Percentiles rank a stretch among this genome's conserved stretches.
phyloP scores from a whole-genome alignment of 2,113 vertebrate genomes.

The Phocoena sinus region DNA sequence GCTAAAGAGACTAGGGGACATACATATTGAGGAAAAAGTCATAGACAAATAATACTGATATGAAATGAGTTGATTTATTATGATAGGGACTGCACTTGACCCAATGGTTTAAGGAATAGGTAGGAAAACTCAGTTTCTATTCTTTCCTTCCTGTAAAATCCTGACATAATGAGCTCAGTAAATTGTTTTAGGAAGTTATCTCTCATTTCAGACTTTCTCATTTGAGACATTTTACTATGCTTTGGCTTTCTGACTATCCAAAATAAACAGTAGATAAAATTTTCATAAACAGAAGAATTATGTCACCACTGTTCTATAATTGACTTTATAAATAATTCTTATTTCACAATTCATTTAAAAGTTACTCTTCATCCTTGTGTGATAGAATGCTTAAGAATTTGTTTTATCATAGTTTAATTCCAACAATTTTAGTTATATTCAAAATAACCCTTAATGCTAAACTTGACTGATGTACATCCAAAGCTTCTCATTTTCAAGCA shows the following conservation, averaged over 20 bases:
- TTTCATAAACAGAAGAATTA: background rate
- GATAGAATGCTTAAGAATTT: background rate
- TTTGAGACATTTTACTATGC: background rate
- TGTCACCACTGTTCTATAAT: background rate
- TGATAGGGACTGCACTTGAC: background rate
- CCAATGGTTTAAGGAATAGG: background rate
- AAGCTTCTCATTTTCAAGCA: background rate
- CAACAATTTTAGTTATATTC: background rate
- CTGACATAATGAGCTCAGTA: background rate
- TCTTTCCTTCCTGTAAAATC: background rate
- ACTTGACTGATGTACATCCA: background rate
- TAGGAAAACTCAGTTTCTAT: background rate
- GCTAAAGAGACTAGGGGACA: background rate
- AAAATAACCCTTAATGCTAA: background rate
- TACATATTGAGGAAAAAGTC: background rate
- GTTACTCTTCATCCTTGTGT: background rate
- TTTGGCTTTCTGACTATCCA: background rate
- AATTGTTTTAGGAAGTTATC: background rate
- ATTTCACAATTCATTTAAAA: slow-evolving; percentile 6
- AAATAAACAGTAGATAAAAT: background rate
- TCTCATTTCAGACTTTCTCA: background rate
- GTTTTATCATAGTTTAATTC: slow-evolving; percentile 13
- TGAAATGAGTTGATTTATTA: background rate
- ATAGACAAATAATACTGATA: background rate
- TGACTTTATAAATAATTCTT: background rate